These are phyloP conservation scores for Cryptoblepharus egeriae DNA, from an alignment of 2,797 vertebrate genomes.

Conservation along the genomic window DNA sequence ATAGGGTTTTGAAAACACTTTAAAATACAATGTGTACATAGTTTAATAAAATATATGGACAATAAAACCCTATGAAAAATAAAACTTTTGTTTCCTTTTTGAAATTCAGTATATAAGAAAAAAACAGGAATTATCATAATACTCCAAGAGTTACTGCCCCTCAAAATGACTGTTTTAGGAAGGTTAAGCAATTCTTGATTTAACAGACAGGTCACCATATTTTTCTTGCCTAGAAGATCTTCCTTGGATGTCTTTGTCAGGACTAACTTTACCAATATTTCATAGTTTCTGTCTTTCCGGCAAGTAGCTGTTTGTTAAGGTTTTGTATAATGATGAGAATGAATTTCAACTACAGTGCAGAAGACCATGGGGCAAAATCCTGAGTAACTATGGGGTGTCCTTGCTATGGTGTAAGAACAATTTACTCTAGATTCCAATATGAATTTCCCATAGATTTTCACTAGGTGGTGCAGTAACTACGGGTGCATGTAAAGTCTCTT, in stretches of 20 bases:
- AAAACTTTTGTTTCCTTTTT: neutral
- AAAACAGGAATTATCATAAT: neutral
- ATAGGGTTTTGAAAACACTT: slow-evolving; percentile 7
- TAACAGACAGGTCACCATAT: fast-evolving
- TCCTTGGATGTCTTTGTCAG: neutral
- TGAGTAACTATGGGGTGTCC: too few species aligned
- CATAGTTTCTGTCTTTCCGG: fast-evolving
- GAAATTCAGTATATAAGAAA: neutral
- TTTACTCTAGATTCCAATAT: too few species aligned
- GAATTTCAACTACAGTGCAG: neutral
- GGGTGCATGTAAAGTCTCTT: too few species aligned
- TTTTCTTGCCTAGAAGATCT: neutral
- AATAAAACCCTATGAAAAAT: neutral
- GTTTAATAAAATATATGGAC: neutral
- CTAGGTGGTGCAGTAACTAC: too few species aligned
- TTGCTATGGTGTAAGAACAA: too few species aligned
- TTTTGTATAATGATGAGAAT: neutral
- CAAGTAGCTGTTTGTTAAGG: neutral
- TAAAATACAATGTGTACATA: neutral
- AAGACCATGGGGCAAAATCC: neutral
- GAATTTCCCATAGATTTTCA: too few species aligned
- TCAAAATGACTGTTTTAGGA: neutral
- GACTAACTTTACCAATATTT: fast-evolving
- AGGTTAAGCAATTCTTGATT: slow-evolving; percentile 3
- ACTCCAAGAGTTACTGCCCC: neutral